A percentile compares a stretch with the other conserved stretches of the same genome.
Evolutionary conservation across 2,797 vertebrate species (phyloP).

Genomic region (Enteromius paludinosus): DNA sequence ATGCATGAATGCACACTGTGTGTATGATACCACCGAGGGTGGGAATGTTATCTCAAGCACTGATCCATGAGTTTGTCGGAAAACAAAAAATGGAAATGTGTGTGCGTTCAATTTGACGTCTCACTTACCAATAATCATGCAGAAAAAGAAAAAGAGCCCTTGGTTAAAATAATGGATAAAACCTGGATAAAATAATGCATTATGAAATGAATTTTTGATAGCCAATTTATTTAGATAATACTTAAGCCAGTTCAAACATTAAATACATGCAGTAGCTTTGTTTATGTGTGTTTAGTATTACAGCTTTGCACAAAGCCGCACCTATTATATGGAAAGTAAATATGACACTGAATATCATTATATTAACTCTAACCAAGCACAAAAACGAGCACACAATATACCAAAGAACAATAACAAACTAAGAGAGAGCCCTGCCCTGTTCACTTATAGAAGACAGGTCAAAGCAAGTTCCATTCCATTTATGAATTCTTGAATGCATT

Average conservation of each 20-base stretch:
- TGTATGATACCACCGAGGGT: slow-evolving; percentile 28
- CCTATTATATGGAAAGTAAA: slow-evolving; percentile 11
- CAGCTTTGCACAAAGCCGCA: background rate
- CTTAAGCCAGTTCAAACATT: background rate
- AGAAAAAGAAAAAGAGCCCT: too few species aligned
- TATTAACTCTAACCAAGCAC: slow-evolving; percentile 8
- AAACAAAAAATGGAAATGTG: slow-evolving; percentile 31
- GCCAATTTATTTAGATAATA: background rate
- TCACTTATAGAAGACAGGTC: background rate
- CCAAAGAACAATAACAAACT: background rate
- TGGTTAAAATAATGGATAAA: background rate
- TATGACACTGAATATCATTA: background rate
- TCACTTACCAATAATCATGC: background rate
- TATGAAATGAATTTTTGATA: background rate
- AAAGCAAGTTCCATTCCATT: background rate
- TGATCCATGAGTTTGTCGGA: slow-evolving; percentile 42
- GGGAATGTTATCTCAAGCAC: slow-evolving; percentile 44
- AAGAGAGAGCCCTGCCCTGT: slow-evolving; percentile 8
- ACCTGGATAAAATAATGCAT: background rate
- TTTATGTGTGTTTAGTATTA: background rate
- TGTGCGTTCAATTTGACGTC: background rate
- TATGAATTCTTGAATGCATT: background rate
- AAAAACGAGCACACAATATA: background rate
- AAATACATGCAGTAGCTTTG: background rate
- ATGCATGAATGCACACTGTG: background rate